Evolutionary conservation across 2,888 invertebrate genomes (phyloP), one percentile per base, ranked within the genome.

Genomic region (Epinotia bilunana): DNA sequence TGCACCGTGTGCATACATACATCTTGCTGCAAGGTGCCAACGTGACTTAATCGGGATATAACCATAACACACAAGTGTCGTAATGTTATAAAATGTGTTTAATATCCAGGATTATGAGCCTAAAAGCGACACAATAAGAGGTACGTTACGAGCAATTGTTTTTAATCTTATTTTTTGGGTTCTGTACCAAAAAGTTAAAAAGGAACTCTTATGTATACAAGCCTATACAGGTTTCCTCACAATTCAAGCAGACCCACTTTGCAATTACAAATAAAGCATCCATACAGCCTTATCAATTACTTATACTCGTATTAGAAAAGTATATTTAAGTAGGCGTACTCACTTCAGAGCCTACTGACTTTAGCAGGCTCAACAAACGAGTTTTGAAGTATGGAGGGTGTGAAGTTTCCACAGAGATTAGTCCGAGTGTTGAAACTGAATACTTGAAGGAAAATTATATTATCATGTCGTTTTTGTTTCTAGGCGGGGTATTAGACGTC

Each of bases 391-490:
- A 68, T 18, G 43, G 13, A 12, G n/a, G 43, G 53, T 53, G 53
- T 7, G 43, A 68, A 33, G 18, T 62, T 68, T 58, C 53, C 20
- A 13, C 57, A 58, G 43, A 43, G 68, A 58, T 57, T 61, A 61
- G 13, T 20, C 20, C 13, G 53, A 11, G 4, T 43, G n/a, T 28
- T 68, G 68, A 68, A 68, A 68, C 68, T 68, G 68, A 68, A 68
- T 68, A 68, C 68, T 68, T 58, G 58, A 46, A 58, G 43, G 43
- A 68, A 58, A 68, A 58, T 68, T 57, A 68, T 67, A 68, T 58
- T 43, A 20, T 57, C 2, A 55, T 64, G 28, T 53, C 28, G 33
- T 53, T 28, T 53, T 65, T 39, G 61, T 33, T 60, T 28, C 33
- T 60, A 0, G 33, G 7, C 33, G 33, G 33, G 33, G 7, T 33